Evolutionary conservation across 1,140 invertebrate genomes (phyloP).

Genomic region (Temnothorax nylanderi): DNA sequence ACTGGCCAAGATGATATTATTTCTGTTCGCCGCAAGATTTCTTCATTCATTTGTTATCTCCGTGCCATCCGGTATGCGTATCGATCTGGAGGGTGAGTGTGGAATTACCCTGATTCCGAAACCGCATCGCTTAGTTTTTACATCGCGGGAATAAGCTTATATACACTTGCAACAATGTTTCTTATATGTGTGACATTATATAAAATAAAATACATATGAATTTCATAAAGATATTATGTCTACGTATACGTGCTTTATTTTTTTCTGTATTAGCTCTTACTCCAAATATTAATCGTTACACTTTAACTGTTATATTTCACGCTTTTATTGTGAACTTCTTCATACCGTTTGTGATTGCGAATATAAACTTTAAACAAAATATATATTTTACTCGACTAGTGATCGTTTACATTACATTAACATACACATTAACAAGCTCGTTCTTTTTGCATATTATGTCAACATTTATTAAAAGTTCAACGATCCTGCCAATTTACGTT

Average conservation of each 20-base stretch:
- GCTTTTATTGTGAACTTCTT: no score
- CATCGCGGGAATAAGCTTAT: constrained; percentile 65
- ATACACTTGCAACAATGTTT: neutral
- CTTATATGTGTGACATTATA: neutral
- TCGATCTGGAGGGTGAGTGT: constrained; percentile 88
- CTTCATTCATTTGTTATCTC: constrained; percentile 88
- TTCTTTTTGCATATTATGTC: no score
- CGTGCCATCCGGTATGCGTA: constrained; percentile 76
- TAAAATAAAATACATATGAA: neutral
- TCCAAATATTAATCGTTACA: neutral
- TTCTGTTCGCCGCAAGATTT: constrained; percentile 88
- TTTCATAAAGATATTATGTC: neutral
- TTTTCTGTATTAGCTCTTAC: neutral
- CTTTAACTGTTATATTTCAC: neutral
- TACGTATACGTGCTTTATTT: neutral
- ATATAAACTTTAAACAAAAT: neutral
- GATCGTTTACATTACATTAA: no score
- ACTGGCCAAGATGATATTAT: constrained; percentile 91
- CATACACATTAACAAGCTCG: no score
- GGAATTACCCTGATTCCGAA: constrained; percentile 91
- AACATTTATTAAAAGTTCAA: no score
- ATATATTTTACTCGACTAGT: neutral
- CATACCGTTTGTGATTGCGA: no score
- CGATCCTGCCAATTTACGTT: no score
- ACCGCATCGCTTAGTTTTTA: constrained; percentile 85